These are phyloP conservation scores for Saguinus midas DNA, from an alignment of 2,113 vertebrate species.

Conservation along the genomic window DNA sequence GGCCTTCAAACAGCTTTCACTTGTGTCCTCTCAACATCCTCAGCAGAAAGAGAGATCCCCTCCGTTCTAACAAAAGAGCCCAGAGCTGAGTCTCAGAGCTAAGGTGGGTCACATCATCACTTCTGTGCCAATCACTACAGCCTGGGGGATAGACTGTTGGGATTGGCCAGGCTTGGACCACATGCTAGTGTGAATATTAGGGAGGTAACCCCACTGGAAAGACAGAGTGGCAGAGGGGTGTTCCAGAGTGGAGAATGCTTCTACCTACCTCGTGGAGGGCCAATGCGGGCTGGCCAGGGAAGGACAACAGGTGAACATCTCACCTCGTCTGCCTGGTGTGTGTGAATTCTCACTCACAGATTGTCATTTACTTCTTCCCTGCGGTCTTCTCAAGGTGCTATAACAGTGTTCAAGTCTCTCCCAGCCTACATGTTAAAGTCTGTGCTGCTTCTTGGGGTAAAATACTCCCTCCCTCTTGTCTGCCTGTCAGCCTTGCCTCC, in stretches of 20 bases:
- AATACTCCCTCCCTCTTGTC: not conserved
- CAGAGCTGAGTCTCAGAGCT: not conserved
- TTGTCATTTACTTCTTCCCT: not conserved
- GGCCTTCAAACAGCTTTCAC: not conserved
- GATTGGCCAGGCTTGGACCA: not conserved
- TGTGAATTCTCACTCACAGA: not conserved
- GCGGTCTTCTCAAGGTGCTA: not conserved
- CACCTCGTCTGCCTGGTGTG: not conserved
- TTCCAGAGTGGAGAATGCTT: not conserved
- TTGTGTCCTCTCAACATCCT: not conserved
- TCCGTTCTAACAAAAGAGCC: not conserved
- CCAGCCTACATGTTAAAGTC: not conserved
- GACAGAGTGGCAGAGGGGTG: not conserved
- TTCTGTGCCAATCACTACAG: not conserved
- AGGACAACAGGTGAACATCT: not conserved
- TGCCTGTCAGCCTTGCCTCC: not conserved
- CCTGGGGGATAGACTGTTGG: not conserved
- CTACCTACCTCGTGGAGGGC: not conserved
- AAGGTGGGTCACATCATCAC: not conserved
- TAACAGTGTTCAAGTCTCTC: not conserved
- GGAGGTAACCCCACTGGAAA: not conserved
- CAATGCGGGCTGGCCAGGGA: not conserved
- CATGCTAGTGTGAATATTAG: accelerated
- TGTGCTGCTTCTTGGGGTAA: not conserved
- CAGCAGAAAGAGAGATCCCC: not conserved